phyloP scores from a whole-genome alignment of 2,888 invertebrate genomes.

The Netelia melanura region DNA sequence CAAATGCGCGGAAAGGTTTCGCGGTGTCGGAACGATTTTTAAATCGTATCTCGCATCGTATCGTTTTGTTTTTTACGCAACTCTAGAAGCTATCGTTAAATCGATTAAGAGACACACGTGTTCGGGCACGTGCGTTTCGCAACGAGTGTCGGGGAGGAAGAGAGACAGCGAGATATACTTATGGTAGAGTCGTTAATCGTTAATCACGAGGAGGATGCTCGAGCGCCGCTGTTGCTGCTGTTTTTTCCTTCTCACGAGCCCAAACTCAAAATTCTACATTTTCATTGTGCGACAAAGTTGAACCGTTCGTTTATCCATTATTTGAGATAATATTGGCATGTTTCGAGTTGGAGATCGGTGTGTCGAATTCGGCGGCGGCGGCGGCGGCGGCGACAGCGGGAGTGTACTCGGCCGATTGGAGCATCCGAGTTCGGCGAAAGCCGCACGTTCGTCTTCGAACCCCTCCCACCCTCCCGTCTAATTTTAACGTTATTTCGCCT shows the following conservation, averaged over 20 bases:
- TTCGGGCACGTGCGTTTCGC: slow-evolving; percentile 11
- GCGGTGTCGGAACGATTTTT: not conserved
- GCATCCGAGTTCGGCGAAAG: slow-evolving; percentile 47
- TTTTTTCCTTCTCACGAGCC: too few species aligned
- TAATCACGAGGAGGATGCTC: not conserved
- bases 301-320: too few species aligned
- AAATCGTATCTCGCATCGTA: not conserved
- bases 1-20: not conserved
- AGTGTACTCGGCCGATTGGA: slow-evolving; percentile 25
- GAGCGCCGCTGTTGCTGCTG: too few species aligned
- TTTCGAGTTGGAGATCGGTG: too few species aligned
- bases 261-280: too few species aligned
- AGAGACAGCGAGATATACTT: not conserved
- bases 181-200: slow-evolving; percentile 5
- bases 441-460: slow-evolving; percentile 40
- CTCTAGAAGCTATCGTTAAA: not conserved
- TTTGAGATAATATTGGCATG: too few species aligned
- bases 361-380: not conserved
- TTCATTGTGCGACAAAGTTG: too few species aligned
- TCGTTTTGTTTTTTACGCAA: not conserved
- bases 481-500: slow-evolving; percentile 79
- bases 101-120: slow-evolving; percentile 17
- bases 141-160: slow-evolving; percentile 16
- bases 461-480: slow-evolving; percentile 71
- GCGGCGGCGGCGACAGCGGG: too few species aligned